A percentile compares a stretch with the other conserved stretches of the same genome.
Evolutionary conservation across 2,113 vertebrate genomes (phyloP).

Genomic region (Sitta europaea): DNA sequence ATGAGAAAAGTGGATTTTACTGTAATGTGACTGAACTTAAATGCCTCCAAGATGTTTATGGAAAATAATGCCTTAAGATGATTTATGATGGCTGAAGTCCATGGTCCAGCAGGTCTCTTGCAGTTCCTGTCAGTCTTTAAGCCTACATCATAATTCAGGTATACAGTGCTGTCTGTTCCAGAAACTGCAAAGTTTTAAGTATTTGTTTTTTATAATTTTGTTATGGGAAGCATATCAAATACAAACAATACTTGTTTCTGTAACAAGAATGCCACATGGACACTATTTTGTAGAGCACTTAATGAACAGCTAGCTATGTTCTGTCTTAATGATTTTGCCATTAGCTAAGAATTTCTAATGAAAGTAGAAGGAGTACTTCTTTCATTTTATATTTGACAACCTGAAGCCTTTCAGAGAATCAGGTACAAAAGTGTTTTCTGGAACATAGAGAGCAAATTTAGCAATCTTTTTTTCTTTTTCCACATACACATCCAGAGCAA

Average conservation of each 20-base stretch:
- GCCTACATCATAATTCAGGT: background rate
- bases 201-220: background rate
- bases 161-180: background rate
- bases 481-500: background rate
- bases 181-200: background rate
- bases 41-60: background rate
- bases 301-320: background rate
- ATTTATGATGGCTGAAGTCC: background rate
- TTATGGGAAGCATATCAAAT: background rate
- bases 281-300: background rate
- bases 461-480: background rate
- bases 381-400: background rate
- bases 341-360: background rate
- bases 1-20: background rate
- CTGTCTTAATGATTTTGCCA: background rate
- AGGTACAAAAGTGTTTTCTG: background rate
- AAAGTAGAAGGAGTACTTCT: background rate
- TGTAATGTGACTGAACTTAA: background rate
- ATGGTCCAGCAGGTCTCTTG: background rate
- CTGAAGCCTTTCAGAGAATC: background rate
- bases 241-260: background rate
- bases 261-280: background rate
- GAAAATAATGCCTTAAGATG: background rate
- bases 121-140: background rate
- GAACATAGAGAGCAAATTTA: background rate